A percentile compares a stretch with the other conserved stretches of the same genome.
Evolutionary conservation across 1,140 invertebrate species (phyloP).

Genomic region (Trypoxylus dichotomus): DNA sequence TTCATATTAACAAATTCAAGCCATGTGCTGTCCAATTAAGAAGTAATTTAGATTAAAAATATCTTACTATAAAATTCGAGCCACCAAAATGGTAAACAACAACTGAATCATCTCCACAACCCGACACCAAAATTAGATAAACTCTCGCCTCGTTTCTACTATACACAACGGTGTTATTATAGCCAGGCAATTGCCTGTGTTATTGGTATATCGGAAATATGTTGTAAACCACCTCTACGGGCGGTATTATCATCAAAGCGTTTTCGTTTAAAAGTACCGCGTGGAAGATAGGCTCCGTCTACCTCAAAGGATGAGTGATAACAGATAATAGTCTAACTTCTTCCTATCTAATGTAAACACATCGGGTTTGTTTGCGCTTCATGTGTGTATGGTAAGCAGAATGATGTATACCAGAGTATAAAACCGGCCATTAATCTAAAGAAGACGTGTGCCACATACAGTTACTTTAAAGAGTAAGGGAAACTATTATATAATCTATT

Average conservation of each 20-base stretch:
- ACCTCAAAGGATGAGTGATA: slow-evolving; percentile 26
- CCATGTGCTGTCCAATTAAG: neutral
- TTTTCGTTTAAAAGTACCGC: slow-evolving; percentile 22
- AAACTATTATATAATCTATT: too few relatives aligned
- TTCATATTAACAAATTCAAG: slow-evolving; percentile 19
- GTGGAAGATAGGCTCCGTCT: neutral
- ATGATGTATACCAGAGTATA: slow-evolving; percentile 15
- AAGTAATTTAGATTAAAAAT: slow-evolving; percentile 16
- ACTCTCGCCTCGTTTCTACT: slow-evolving; percentile 3
- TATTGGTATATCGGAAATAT: slow-evolving; percentile 29
- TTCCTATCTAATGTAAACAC: slow-evolving; percentile 16
- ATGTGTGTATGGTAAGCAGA: neutral
- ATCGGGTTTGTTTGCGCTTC: neutral
- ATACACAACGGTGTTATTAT: slow-evolving; percentile 19
- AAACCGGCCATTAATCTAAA: slow-evolving; percentile 4
- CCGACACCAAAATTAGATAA: slow-evolving; percentile 24
- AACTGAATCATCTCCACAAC: neutral
- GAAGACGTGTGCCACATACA: neutral
- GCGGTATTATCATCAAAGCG: slow-evolving; percentile 28
- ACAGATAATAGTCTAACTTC: slow-evolving; percentile 22
- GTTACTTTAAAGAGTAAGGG: neutral
- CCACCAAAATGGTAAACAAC: slow-evolving; percentile 12
- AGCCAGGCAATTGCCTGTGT: slow-evolving; percentile 21
- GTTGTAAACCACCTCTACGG: slow-evolving; percentile 27
- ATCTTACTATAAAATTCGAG: neutral